These are phyloP conservation scores for Bradypodion pumilum DNA, from an alignment of 2,797 vertebrate species.

Conservation along the genomic window DNA sequence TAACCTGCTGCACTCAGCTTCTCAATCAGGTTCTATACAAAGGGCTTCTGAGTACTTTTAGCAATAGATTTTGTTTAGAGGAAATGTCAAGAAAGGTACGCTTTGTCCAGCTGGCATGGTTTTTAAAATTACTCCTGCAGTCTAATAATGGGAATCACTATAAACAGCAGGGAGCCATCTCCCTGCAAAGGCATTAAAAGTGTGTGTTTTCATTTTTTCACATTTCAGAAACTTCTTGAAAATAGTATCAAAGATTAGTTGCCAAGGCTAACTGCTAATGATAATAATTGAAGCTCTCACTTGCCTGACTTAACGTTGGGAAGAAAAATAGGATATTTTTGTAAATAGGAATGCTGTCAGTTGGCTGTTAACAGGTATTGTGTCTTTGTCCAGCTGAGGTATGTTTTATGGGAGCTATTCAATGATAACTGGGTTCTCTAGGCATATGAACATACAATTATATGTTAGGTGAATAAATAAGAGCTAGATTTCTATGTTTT, in stretches of 20 bases:
- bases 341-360: not conserved
- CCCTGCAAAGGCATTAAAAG: not conserved
- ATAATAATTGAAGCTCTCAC: not conserved
- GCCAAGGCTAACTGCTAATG: slow-evolving; percentile 11
- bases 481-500: not conserved
- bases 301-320: not conserved
- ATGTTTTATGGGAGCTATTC: not conserved
- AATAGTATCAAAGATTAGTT: not conserved
- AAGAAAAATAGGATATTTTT: not conserved
- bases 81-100: slow-evolving; percentile 24
- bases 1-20: not conserved
- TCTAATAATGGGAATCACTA: slow-evolving; percentile 47
- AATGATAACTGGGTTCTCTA: not conserved
- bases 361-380: not conserved
- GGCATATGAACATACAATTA: not conserved
- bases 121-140: slow-evolving; percentile 45
- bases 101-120: slow-evolving; percentile 2
- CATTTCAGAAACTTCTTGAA: not conserved
- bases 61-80: slow-evolving; percentile 26
- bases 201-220: not conserved
- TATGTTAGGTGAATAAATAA: not conserved
- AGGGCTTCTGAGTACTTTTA: slow-evolving; percentile 27
- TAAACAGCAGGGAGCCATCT: slow-evolving; percentile 5
- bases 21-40: slow-evolving; percentile 38
- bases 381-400: slow-evolving; percentile 2